Percentiles rank a stretch among this genome's conserved stretches.
Evolutionary conservation across 2,113 vertebrate species (phyloP).

Genomic region (Phylloscopus trochiloides): DNA sequence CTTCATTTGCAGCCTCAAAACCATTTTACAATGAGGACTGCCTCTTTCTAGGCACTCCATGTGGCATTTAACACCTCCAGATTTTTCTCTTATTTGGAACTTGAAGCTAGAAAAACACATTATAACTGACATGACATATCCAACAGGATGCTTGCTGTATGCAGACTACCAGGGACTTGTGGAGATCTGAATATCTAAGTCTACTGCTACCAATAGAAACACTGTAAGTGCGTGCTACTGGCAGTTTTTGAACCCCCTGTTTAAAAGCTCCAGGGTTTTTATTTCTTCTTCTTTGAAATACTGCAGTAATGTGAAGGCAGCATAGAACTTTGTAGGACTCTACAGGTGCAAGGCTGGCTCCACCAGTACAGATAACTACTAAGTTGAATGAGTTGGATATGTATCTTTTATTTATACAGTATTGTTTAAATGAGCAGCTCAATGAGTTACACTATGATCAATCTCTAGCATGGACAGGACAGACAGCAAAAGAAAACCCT

Average conservation of each 20-base stretch:
- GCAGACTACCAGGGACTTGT: background rate
- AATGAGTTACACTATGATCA: background rate
- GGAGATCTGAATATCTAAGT: background rate
- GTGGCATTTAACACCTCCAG: background rate
- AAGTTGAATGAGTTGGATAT: background rate
- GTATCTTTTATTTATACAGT: background rate
- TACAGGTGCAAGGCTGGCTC: background rate
- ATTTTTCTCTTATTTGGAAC: background rate
- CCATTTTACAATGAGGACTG: background rate
- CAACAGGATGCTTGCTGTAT: background rate
- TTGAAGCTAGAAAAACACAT: background rate
- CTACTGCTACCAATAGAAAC: background rate
- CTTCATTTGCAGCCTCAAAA: background rate
- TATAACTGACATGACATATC: background rate
- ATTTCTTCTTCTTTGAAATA: background rate
- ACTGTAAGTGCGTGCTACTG: accelerated
- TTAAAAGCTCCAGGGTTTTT: background rate
- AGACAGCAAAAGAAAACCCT: background rate
- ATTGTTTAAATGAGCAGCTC: background rate
- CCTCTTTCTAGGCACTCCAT: background rate
- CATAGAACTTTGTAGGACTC: background rate
- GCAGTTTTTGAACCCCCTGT: background rate
- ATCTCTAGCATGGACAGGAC: background rate
- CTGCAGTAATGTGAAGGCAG: background rate
- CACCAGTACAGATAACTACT: background rate